Conservation (phyloP, 2,113 vertebrate species). For the Mus spicilegus region DNA sequence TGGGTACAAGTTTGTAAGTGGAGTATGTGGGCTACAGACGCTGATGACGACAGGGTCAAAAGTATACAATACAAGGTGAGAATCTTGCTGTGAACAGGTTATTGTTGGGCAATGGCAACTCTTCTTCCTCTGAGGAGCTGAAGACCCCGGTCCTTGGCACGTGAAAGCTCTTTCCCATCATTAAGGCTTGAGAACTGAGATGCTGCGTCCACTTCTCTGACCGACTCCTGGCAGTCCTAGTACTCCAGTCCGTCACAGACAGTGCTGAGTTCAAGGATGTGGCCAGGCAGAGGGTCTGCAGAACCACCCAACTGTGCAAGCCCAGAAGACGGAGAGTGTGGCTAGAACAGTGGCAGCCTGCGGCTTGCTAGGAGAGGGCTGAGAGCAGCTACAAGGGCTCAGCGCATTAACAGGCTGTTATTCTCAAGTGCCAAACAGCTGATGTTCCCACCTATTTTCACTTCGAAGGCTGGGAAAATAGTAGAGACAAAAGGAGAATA, state of each 20-base stretch:
- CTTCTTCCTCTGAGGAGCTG: background rate
- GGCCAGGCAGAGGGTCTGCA: background rate
- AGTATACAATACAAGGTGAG: background rate
- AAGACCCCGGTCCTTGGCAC: background rate
- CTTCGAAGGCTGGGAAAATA: background rate
- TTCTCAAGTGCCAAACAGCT: background rate
- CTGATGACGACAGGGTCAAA: too few species aligned
- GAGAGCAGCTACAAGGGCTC: background rate
- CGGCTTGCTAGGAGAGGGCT: background rate
- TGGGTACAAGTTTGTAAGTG: background rate
- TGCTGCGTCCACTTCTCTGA: background rate
- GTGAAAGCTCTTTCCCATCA: background rate
- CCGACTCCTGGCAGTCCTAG: background rate
- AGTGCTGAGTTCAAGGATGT: background rate
- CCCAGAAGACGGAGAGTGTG: background rate
- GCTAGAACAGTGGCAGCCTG: background rate
- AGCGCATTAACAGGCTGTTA: background rate
- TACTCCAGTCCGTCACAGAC: background rate
- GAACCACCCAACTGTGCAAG: background rate
- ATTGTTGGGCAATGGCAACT: background rate
- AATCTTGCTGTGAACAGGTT: background rate
- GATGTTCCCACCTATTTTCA: background rate
- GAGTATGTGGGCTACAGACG: background rate
- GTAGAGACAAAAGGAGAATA: conserved; percentile 16
- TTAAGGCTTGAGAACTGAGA: background rate